Conservation (phyloP, 2,888 invertebrate species). For the Neelides folsomi region DNA sequence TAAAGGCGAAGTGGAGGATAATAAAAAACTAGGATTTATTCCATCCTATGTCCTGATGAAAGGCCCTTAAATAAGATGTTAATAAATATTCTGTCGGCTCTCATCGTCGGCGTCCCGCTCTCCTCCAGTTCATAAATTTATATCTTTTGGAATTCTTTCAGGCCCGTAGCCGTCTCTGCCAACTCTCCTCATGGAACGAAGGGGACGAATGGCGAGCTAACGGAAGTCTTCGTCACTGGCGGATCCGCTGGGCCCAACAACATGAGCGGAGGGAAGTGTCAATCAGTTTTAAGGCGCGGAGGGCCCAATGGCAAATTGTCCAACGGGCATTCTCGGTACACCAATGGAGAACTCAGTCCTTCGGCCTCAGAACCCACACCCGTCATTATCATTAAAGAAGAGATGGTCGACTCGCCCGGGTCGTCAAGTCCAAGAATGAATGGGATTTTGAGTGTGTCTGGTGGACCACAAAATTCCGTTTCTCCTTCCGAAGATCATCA, state of each 20-base stretch:
- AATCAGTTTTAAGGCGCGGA: background rate
- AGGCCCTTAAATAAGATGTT: too few species aligned
- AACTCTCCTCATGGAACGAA: constrained; percentile 9
- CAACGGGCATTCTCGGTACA: constrained; percentile 19
- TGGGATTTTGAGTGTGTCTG: constrained; percentile 15
- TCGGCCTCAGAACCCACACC: background rate
- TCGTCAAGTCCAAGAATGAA: constrained; percentile 23
- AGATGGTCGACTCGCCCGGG: constrained; percentile 14
- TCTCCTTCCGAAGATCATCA: constrained; percentile 18
- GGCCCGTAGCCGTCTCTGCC: constrained; percentile 18
- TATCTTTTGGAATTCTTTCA: constrained; percentile 5
- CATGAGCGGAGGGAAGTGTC: too few species aligned
- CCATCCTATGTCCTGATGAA: too few species aligned
- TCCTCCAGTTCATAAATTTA: too few species aligned
- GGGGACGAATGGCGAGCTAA: constrained; percentile 24
- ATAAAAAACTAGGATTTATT: too few species aligned
- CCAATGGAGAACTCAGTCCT: constrained; percentile 16
- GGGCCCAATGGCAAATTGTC: background rate
- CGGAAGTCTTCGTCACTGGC: constrained; percentile 17
- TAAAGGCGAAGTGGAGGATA: too few species aligned
- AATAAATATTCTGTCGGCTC: too few species aligned
- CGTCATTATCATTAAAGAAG: constrained; percentile 25
- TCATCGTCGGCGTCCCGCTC: too few species aligned
- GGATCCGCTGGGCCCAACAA: constrained; percentile 12
- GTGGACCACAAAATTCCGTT: constrained; percentile 11